Base-by-base conservation (phyloP, 2,888 invertebrate species). In the Ophion ellenae region DNA sequence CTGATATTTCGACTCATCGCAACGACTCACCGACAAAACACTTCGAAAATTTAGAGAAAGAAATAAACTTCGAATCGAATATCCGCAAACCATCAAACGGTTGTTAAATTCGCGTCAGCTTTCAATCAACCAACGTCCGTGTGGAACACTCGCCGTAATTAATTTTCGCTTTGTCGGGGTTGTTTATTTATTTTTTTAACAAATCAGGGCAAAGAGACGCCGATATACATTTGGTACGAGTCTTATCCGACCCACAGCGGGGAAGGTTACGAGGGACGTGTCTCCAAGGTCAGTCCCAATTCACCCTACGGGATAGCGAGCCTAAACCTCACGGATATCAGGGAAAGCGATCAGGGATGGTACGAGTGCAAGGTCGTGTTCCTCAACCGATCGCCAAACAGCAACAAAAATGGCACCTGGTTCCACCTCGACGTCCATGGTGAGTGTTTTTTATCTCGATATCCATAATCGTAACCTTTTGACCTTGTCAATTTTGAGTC, bases 191-290 rank as follows among this genome's bases (percentile, higher is more conserved):
- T 78, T 83, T 74, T 75, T 28, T 45, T 6, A 57, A 92, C 90
- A 90, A 92, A 93, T 94, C 96, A 98, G 98, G 98, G 98, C 94
- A 97, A 98, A 96, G 98, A 98, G 95, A 97, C 98, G 95, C 98
- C 99, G 91, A 98, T 99, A 95, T 99, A 98, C 96, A 98, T 99
- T 95, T 98, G 98, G 98, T 99, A 98, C 96, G 98, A 98, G 95
- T 98, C 98, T 94, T 99, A 99, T 95, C 98, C 98, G 91, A 98
- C 99, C 89, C 99, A 99, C 96, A 98, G 98, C 94, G 99, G 98
- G 92, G 97, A 98, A 94, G 98, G 98, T 78, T 98, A 98, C 95
- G 98, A 98, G 94, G 98, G 98, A 90, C 96, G 98, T 87, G 98
- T 98, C 93, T 97, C 98, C 88, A 96, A 98, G 91, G 98, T 98